These are phyloP conservation scores for Rutpela maculata DNA, from an alignment of 2,888 invertebrate species.

Conservation along the genomic window DNA sequence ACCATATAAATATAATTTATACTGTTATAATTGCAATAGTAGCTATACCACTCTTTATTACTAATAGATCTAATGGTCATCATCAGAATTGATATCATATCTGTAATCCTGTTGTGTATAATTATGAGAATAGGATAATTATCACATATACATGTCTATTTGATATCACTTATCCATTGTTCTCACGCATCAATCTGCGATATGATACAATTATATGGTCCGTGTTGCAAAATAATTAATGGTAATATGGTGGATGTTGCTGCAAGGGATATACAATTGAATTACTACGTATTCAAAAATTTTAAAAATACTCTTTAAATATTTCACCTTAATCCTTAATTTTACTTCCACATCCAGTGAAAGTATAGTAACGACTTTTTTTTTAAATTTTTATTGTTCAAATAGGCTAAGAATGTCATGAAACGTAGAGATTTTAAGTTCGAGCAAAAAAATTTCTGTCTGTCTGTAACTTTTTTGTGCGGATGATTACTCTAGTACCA, in stretches of 20 bases:
- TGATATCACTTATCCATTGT: conserved; percentile 56
- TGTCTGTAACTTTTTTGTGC: no score
- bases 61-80: conserved; percentile 34
- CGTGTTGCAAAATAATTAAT: background rate
- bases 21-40: background rate
- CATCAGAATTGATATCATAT: conserved; percentile 44
- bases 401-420: no score
- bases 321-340: no score
- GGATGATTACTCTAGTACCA: no score
- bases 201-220: conserved; percentile 31
- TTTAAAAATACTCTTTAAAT: no score
- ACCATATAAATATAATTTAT: background rate
- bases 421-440: no score
- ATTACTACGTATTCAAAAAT: background rate
- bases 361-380: no score
- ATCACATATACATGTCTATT: conserved; percentile 53
- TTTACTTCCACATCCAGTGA: no score
- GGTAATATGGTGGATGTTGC: background rate
- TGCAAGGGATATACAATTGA: background rate
- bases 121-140: conserved; percentile 51
- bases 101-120: conserved; percentile 42
- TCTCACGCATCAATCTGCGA: conserved; percentile 48
- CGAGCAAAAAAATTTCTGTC: no score
- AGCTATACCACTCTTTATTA: conserved; percentile 38
- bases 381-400: no score